phyloP scores from a whole-genome alignment of 1,140 invertebrate species.

The Vanessa atalanta region DNA sequence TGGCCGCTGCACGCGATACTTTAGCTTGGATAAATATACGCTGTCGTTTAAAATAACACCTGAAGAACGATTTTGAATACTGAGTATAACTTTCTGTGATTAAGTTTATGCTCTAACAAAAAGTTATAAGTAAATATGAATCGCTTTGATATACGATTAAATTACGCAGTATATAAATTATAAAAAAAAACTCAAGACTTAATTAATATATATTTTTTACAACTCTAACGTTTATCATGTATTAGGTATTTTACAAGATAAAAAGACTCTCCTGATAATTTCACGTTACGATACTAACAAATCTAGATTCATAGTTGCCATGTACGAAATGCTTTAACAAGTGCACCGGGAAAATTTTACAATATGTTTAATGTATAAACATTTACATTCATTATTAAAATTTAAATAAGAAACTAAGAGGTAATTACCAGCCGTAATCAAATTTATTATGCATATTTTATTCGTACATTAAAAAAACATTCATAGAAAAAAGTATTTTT shows the following conservation, averaged over 20 bases:
- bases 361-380: neutral
- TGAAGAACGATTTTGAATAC: neutral
- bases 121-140: too few relatives aligned
- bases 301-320: neutral
- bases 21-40: slow-evolving; percentile 10
- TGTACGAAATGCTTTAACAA: neutral
- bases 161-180: too few relatives aligned
- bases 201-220: too few relatives aligned
- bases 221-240: too few relatives aligned
- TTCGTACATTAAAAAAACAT: too few relatives aligned
- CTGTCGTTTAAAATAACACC: neutral
- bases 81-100: neutral
- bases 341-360: neutral
- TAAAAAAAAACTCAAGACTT: too few relatives aligned
- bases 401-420: neutral
- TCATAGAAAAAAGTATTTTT: too few relatives aligned
- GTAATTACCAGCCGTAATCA: neutral
- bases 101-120: too few relatives aligned
- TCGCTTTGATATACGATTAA: too few relatives aligned
- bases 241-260: neutral
- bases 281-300: neutral
- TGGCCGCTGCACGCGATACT: slow-evolving; percentile 9
- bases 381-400: neutral
- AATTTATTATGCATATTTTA: too few relatives aligned
- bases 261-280: neutral